Conservation (phyloP, 1,140 invertebrate genomes). For the Hetaerina americana region DNA sequence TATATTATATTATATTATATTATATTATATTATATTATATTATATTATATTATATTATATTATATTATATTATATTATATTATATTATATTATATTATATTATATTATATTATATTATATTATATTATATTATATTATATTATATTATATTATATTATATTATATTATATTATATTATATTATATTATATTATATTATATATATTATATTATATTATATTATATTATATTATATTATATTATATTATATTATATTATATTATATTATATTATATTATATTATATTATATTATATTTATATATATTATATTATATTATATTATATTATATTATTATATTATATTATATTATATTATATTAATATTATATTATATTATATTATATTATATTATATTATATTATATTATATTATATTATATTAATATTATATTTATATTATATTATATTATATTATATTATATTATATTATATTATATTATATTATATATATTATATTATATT, state of each 20-base stretch:
- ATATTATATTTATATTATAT: neutral
- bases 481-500: neutral
- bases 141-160: neutral
- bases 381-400: neutral
- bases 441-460: neutral
- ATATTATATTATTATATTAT: neutral
- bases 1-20: neutral
- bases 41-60: neutral
- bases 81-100: neutral
- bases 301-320: neutral
- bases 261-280: neutral
- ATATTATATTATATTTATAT: neutral
- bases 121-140: neutral
- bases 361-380: neutral
- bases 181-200: neutral
- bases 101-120: neutral
- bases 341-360: neutral
- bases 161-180: neutral
- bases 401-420: neutral
- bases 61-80: neutral
- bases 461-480: neutral
- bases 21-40: neutral
- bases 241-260: neutral
- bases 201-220: neutral
- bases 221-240: neutral